These are phyloP conservation scores for Gymnogyps californianus DNA, from an alignment of 2,113 vertebrate genomes.

Conservation along the genomic window DNA sequence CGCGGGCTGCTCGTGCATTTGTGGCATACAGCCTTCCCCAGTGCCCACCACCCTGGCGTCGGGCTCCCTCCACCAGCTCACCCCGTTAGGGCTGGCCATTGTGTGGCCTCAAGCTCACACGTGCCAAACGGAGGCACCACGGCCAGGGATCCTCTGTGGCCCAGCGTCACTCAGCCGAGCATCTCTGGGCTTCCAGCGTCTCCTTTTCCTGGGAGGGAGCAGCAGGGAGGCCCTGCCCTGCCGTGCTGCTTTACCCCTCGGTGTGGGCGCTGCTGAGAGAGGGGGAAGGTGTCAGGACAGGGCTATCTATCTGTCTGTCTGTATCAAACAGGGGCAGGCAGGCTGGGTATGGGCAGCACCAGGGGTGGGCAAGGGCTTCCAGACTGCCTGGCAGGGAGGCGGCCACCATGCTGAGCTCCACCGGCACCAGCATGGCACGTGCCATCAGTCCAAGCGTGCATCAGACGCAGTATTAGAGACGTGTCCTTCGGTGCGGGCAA, in stretches of 20 bases:
- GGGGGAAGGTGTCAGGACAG: background rate
- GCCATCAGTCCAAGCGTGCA: accelerated
- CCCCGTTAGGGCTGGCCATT: accelerated
- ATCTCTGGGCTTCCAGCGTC: background rate
- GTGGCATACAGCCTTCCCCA: background rate
- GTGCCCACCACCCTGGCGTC: background rate
- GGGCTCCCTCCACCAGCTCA: background rate
- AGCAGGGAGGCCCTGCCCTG: background rate
- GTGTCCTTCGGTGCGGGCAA: accelerated
- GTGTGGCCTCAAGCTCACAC: background rate
- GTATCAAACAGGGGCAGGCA: background rate
- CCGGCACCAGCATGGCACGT: accelerated
- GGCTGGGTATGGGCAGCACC: background rate
- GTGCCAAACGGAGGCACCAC: background rate
- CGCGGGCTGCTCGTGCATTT: background rate
- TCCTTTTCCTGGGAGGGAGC: background rate
- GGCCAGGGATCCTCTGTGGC: background rate
- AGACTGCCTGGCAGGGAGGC: background rate
- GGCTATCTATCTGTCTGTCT: accelerated
- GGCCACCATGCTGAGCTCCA: background rate
- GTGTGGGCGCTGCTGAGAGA: background rate
- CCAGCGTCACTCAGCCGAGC: background rate
- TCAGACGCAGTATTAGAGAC: background rate
- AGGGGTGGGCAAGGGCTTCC: background rate
- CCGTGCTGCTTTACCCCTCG: background rate